A percentile compares a stretch with the other conserved stretches of the same genome.
Conservation (phyloP, 2,113 vertebrate genomes). For the Dissostichus mawsoni region DNA sequence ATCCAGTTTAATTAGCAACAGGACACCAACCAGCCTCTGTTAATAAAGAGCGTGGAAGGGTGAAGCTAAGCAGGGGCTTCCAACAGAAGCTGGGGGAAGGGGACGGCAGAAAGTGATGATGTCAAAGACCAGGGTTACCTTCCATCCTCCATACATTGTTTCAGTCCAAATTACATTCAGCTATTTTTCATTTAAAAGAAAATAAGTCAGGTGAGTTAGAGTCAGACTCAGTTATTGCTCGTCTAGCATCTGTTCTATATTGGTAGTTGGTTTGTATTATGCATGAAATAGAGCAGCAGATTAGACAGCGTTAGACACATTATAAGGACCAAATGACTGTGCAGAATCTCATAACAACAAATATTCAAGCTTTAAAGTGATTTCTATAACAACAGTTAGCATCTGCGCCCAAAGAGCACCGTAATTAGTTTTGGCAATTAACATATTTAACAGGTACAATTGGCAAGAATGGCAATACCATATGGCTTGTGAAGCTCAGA, state of each 20-base stretch:
- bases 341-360: neutral
- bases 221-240: neutral
- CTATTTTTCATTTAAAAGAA: neutral
- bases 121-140: constrained; percentile 7
- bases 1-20: constrained; percentile 66
- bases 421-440: neutral
- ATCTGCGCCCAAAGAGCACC: neutral
- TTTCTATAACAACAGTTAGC: neutral
- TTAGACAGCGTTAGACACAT: neutral
- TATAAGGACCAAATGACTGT: neutral
- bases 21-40: constrained; percentile 42
- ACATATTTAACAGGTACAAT: neutral
- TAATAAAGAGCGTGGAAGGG: constrained; percentile 55
- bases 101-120: neutral
- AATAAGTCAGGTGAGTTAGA: neutral
- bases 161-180: neutral
- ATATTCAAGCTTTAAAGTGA: neutral
- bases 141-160: neutral
- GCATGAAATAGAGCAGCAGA: neutral
- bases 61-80: constrained; percentile 40
- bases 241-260: constrained; percentile 17
- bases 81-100: neutral
- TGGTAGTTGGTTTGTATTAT: constrained; percentile 1
- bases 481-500: constrained; percentile 2
- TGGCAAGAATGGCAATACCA: neutral